phyloP scores from a whole-genome alignment of 1,140 invertebrate genomes.

The Lysiphlebus fabarum region DNA sequence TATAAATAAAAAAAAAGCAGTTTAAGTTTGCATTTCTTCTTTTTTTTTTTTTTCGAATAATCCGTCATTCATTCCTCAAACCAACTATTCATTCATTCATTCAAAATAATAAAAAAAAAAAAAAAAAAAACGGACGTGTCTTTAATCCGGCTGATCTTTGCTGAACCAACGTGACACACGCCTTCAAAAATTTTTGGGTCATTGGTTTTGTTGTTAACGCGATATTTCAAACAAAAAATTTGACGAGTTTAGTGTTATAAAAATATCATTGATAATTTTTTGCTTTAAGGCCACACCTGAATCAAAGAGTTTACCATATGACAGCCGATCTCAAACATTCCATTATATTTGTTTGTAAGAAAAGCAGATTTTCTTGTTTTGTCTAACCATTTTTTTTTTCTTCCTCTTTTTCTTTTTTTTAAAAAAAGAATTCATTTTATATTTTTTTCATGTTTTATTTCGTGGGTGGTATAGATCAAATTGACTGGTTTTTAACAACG shows the following conservation, averaged over 20 bases:
- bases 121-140: constrained; percentile 12
- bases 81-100: constrained; percentile 16
- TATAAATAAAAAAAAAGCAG: no score
- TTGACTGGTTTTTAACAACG: constrained; percentile 19
- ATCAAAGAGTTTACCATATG: no score
- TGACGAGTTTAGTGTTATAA: no score
- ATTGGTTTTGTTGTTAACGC: background rate
- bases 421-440: no score
- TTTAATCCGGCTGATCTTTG: constrained; percentile 39
- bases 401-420: background rate
- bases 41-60: background rate
- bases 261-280: no score
- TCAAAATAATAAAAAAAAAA: constrained; percentile 3
- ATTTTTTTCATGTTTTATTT: background rate
- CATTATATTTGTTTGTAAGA: no score
- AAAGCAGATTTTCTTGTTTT: background rate
- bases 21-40: no score
- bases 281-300: no score
- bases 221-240: no score
- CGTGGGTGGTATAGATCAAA: constrained; percentile 28
- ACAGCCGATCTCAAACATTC: no score
- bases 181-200: constrained; percentile 5
- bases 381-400: background rate
- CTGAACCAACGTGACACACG: constrained; percentile 29
- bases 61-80: constrained; percentile 4